These are phyloP conservation scores for Ditylenchus dipsaci DNA, from an alignment of 1,140 invertebrate genomes.

Conservation along the genomic window DNA sequence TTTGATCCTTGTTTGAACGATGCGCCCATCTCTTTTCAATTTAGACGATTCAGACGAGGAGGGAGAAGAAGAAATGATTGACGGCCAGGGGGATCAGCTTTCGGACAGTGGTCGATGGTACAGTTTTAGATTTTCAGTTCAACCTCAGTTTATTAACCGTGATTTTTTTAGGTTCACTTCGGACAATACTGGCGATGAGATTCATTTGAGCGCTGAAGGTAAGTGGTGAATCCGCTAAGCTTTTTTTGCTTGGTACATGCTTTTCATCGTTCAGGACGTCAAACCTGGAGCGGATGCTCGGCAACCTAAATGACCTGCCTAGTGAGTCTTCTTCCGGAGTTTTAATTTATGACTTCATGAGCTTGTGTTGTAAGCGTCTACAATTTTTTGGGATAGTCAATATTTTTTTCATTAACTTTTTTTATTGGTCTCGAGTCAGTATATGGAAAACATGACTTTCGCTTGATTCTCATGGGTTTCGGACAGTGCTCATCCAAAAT, in stretches of 20 bases:
- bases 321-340: not conserved
- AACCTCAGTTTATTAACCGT: not conserved
- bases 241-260: no score
- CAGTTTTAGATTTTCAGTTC: not conserved
- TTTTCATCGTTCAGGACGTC: not conserved
- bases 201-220: not conserved
- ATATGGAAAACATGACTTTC: no score
- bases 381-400: no score
- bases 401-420: no score
- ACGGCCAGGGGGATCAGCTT: not conserved
- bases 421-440: no score
- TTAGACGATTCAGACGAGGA: conserved; percentile 6
- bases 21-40: not conserved
- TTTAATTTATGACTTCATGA: no score
- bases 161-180: conserved; percentile 7
- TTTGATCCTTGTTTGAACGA: not conserved
- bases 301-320: not conserved
- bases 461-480: no score
- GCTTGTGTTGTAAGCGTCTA: no score
- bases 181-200: conserved; percentile 13
- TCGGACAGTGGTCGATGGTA: conserved; percentile 5
- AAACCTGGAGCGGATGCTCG: not conserved
- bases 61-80: not conserved
- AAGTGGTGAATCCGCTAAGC: no score
- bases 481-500: no score